Percentiles rank a stretch among this genome's conserved stretches.
These are phyloP conservation scores for Marmota flaviventris DNA, from an alignment of 2,113 vertebrate species.

Conservation along the genomic window DNA sequence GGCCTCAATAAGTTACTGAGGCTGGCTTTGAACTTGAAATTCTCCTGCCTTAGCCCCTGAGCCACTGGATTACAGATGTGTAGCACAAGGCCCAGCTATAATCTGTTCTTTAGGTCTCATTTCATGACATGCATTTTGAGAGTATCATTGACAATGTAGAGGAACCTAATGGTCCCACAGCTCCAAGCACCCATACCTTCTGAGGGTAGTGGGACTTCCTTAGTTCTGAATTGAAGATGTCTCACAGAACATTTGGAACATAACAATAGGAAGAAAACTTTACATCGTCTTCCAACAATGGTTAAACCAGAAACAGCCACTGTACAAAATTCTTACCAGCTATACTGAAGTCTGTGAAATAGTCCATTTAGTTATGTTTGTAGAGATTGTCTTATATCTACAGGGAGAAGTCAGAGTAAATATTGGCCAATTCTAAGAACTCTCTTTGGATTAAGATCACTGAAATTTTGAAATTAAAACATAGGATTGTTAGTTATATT, in stretches of 20 bases:
- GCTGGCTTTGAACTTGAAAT: too few species aligned
- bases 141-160: not conserved
- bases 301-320: not conserved
- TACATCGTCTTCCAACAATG: not conserved
- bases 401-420: not conserved
- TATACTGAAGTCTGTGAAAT: not conserved
- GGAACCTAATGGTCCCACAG: not conserved
- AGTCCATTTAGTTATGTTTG: not conserved
- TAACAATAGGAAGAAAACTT: not conserved
- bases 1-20: too few species aligned
- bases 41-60: too few species aligned
- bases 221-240: constrained; percentile 12
- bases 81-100: too few species aligned
- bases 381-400: not conserved
- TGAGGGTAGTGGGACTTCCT: not conserved
- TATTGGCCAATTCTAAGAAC: not conserved
- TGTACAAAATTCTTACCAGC: not conserved
- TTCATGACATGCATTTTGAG: constrained; percentile 21
- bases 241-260: not conserved
- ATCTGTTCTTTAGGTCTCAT: not conserved
- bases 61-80: too few species aligned
- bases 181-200: not conserved
- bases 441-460: not conserved
- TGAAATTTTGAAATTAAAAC: not conserved
- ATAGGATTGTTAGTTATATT: not conserved